Evolutionary conservation across 1,140 invertebrate genomes (phyloP), one percentile per base, ranked within the genome.

Genomic region (Trachymyrmex cornetzi): DNA sequence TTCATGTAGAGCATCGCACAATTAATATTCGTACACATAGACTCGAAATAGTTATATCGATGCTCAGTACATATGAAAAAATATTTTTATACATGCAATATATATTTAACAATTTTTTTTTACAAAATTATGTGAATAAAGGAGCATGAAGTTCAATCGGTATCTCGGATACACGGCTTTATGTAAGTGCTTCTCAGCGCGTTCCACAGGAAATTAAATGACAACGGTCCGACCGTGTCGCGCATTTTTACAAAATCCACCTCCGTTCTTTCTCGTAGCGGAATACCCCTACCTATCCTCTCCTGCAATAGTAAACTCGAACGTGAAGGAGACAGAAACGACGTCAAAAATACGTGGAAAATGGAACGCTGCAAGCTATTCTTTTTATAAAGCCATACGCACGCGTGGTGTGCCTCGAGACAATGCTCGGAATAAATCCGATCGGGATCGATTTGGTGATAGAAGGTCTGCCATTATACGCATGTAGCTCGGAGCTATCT

Each of bases 401-500:
- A 59, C 48, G 69, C 27, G 75, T 57, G 53, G 53, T 48, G 24
- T 11, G 80, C 67, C 55, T 82, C 69, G 55, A 84, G 80, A 74
- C 67, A 84, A 84, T 74, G 57, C 80, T 84, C 72, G 69, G 69
- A 84, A 84, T 84, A 84, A 63, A 84, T 74, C 80, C 69, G 55
- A 30, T 84, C 53, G 57, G 69, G 55, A 84, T 84, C 80, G 69
- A 84, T 84, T 69, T 74, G 69, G 19, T 71, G 55, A 84, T 74
- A 34, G 66, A 16, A 81, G 66, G 67, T 82, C 67, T 50, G 24
- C n/a, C 22, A 55, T 57, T 61, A 74, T 63, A 24, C 6, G 57
- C 44, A 9, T 57, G 55, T 27, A 82, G 38, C 67, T 74, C 53
- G 67, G 38, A 74, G 69, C 69, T 84, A 74, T 82, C 55, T 84